These are phyloP conservation scores for Eonycteris spelaea DNA, from an alignment of 2,113 vertebrate species.

Conservation along the genomic window DNA sequence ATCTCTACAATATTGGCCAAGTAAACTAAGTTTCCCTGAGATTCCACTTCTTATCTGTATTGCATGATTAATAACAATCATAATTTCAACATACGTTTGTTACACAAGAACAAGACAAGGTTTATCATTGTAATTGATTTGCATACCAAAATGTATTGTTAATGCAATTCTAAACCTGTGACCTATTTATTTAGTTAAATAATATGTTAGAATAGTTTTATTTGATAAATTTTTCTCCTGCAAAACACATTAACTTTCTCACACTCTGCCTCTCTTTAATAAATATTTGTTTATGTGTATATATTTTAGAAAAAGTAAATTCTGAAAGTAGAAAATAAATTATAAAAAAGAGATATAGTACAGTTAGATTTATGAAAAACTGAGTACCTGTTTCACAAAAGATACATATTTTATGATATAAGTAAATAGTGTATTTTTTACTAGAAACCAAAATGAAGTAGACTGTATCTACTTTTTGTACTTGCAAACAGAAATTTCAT, in stretches of 20 bases:
- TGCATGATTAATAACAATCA: background rate
- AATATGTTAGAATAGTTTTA: background rate
- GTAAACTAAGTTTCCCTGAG: background rate
- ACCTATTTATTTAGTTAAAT: background rate
- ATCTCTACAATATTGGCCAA: background rate
- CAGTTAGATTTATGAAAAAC: background rate
- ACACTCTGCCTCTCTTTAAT: background rate
- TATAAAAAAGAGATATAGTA: background rate
- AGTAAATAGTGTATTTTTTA: background rate
- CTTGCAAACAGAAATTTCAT: background rate
- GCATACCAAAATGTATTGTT: background rate
- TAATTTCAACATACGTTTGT: background rate
- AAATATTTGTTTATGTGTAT: background rate
- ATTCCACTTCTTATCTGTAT: background rate
- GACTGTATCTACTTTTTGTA: background rate
- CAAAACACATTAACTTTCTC: background rate
- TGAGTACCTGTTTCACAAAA: background rate
- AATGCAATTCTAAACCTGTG: background rate
- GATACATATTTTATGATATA: background rate
- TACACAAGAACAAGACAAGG: background rate
- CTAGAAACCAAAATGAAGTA: background rate
- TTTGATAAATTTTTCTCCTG: background rate
- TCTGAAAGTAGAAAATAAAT: background rate
- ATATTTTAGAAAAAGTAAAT: background rate
- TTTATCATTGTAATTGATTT: background rate